A percentile compares a stretch with the other conserved stretches of the same genome.
These are phyloP conservation scores for Spilosoma lubricipeda DNA, from an alignment of 2,888 invertebrate genomes.

Conservation along the genomic window DNA sequence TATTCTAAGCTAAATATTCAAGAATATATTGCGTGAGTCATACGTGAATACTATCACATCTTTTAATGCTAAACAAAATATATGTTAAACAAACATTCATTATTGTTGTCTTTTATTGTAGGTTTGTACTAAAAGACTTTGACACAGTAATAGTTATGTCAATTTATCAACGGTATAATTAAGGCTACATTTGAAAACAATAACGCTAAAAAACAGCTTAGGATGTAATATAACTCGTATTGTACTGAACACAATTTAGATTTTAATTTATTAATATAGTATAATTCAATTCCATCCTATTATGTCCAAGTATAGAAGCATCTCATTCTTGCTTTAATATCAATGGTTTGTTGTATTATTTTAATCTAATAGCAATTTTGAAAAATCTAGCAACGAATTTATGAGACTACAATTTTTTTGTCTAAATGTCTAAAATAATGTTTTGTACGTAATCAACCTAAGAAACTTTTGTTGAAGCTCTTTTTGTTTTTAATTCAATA, in stretches of 20 bases:
- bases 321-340: slow-evolving; percentile 16
- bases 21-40: slow-evolving; percentile 32
- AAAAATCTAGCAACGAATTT: slow-evolving; percentile 46
- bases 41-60: slow-evolving; percentile 43
- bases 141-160: slow-evolving; percentile 6
- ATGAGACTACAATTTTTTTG: slow-evolving; percentile 36
- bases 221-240: background rate
- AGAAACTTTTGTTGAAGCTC: slow-evolving; percentile 28
- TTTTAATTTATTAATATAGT: background rate
- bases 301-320: slow-evolving; percentile 21
- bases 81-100: slow-evolving; percentile 26
- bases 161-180: slow-evolving; percentile 1
- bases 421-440: slow-evolving; percentile 34
- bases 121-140: slow-evolving; percentile 51
- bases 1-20: slow-evolving; percentile 44
- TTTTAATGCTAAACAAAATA: slow-evolving; percentile 22
- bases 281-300: background rate
- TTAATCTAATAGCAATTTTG: slow-evolving; percentile 33
- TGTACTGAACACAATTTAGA: background rate
- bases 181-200: slow-evolving; percentile 14
- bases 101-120: slow-evolving; percentile 48
- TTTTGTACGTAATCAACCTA: slow-evolving; percentile 49
- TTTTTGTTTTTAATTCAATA: slow-evolving; percentile 23
- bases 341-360: slow-evolving; percentile 10
- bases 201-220: background rate